Base-by-base conservation (phyloP, 2,797 vertebrate genomes). In the Loris lydekkerianus region DNA sequence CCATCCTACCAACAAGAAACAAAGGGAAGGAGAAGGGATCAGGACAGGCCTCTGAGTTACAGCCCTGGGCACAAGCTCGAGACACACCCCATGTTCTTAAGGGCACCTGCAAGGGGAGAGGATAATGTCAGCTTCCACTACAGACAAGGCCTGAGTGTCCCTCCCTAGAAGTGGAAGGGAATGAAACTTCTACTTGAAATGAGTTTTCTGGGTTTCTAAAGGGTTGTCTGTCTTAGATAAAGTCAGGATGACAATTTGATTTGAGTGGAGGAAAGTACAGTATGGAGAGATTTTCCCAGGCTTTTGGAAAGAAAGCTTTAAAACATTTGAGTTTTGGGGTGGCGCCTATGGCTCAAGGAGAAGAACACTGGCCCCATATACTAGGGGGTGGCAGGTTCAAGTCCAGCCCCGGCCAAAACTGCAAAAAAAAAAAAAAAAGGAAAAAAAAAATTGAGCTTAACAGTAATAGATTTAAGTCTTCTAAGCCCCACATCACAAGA, bases 201-300 rank as follows among this genome's bases (percentile, higher is more conserved):
- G 14, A 72, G 46, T 53, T 89, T 90, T 92, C 93, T 63, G 70
- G 76, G 91, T 77, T 60, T 84, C 60, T 90, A n/a, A 78, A 81
- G 60, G 43, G 37, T 65, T 61, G 60, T 23, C 23, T 60, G 10
- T 60, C 60, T 65, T 61, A 60, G 53, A 49, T 53, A 53, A 61
- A 90, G 25, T 75, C 11, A 5, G 89, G 92, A 29, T 21, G 78
- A 34, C 17, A 27, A 31, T 89, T 8, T 75, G 27, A 70, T 0
- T 34, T 10, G 29, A 53, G 78, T 8, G 27, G 21, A n/a, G 3
- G 5, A 83, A n/a, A 73, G 56, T 4, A 83, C 40, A 40, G 17
- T 0, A 75, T 21, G 7, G 8, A 43, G 49, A 53, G 23, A 53
- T 11, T 29, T 67, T 63, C 86, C 65, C 40, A 53, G 81, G 31